Evolutionary conservation across 2,113 vertebrate species (phyloP).

Genomic region (Paradoxurus hermaphroditus): DNA sequence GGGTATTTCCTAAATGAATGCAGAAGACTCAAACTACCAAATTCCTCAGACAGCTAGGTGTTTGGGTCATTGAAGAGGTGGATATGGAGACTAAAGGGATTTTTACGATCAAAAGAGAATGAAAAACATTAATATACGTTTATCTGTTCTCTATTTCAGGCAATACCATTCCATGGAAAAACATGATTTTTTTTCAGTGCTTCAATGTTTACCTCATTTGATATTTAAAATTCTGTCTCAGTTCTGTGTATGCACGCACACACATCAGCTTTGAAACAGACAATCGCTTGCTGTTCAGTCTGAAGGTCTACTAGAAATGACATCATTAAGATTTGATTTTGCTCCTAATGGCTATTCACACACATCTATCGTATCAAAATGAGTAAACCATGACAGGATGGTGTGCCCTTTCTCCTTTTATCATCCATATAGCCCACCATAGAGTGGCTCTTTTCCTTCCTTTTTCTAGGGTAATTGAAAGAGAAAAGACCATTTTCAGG

Average conservation of each 20-base stretch:
- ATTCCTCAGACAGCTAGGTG: not conserved
- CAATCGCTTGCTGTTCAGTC: not conserved
- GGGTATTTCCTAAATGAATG: not conserved
- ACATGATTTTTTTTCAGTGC: not conserved
- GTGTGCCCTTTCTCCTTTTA: not conserved
- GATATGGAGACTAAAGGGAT: not conserved
- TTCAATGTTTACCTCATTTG: constrained; percentile 14
- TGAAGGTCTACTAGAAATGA: not conserved
- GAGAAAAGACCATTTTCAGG: not conserved
- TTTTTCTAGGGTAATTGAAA: not conserved
- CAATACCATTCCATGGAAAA: not conserved
- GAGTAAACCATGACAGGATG: not conserved
- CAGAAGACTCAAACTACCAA: not conserved
- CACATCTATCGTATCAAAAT: not conserved
- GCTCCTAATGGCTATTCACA: not conserved
- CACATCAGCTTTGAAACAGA: not conserved
- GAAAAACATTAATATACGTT: not conserved
- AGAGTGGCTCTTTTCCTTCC: not conserved
- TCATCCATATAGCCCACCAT: not conserved
- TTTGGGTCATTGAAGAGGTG: not conserved
- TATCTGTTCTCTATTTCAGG: not conserved
- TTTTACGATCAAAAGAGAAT: not conserved
- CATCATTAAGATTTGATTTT: constrained; percentile 10
- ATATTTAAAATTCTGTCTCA: not conserved
- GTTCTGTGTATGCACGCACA: not conserved